Conservation (phyloP, 2,113 vertebrate genomes). For the Callaeas wilsoni region DNA sequence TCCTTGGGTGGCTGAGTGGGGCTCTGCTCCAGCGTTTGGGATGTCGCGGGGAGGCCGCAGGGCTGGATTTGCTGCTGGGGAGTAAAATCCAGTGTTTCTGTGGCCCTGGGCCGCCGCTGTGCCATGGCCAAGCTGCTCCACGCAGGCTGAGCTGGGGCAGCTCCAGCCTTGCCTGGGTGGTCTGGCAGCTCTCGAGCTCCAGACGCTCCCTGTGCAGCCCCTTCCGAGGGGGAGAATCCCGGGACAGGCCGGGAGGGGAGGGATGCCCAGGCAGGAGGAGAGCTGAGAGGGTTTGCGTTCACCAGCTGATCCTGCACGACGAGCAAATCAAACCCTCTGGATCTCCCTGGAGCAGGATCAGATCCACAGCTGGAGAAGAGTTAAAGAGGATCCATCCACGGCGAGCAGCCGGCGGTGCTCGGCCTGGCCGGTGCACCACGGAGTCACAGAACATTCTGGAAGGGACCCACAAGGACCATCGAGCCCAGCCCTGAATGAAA, state of each 20-base stretch:
- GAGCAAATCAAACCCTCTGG: neutral
- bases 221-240: neutral
- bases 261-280: neutral
- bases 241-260: neutral
- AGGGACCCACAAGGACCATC: neutral
- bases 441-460: neutral
- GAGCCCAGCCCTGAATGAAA: neutral
- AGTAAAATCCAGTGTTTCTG: neutral
- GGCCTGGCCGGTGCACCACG: neutral
- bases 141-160: neutral
- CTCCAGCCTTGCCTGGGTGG: neutral
- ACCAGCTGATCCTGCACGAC: neutral
- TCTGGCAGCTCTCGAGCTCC: neutral
- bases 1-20: neutral
- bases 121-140: neutral
- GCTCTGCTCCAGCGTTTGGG: neutral
- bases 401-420: neutral
- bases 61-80: neutral
- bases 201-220: neutral
- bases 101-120: neutral
- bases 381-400: neutral
- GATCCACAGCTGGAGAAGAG: neutral
- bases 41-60: neutral
- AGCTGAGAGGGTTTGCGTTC: neutral
- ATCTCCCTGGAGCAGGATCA: neutral